phyloP scores from a whole-genome alignment of 2,113 vertebrate genomes.

The Mustela lutreola region DNA sequence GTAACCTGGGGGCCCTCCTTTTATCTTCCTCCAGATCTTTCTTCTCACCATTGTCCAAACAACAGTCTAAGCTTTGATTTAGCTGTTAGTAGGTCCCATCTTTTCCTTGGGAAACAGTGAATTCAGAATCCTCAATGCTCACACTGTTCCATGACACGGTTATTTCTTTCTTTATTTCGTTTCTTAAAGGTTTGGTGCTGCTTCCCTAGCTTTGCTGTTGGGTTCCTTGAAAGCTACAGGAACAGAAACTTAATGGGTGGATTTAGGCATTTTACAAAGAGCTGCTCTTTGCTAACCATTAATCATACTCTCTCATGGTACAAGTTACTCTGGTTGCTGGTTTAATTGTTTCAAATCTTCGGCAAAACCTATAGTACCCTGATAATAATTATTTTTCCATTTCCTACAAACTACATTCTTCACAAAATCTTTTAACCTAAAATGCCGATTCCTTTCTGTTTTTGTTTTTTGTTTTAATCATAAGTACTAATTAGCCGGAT shows the following conservation, averaged over 20 bases:
- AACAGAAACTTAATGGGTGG: not conserved
- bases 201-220: not conserved
- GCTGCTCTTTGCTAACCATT: not conserved
- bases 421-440: slow-evolving; percentile 12
- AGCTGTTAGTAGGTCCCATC: slow-evolving; percentile 62
- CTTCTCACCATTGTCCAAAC: slow-evolving; percentile 86
- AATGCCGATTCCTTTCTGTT: not conserved
- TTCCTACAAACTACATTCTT: not conserved
- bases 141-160: not conserved
- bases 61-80: slow-evolving; percentile 85
- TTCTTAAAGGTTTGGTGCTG: not conserved
- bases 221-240: not conserved
- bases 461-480: not conserved
- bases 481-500: not conserved
- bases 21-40: slow-evolving; percentile 64
- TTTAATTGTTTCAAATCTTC: slow-evolving; percentile 54
- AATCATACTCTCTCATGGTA: not conserved
- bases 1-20: slow-evolving; percentile 48
- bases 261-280: not conserved
- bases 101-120: slow-evolving; percentile 82
- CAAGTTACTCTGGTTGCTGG: not conserved
- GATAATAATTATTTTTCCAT: not conserved
- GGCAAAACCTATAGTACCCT: not conserved
- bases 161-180: not conserved
- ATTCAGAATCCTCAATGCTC: slow-evolving; percentile 83